Evolutionary conservation across 2,113 vertebrate genomes (phyloP), one percentile per base, ranked within the genome.

Genomic region (Podocnemis expansa): DNA sequence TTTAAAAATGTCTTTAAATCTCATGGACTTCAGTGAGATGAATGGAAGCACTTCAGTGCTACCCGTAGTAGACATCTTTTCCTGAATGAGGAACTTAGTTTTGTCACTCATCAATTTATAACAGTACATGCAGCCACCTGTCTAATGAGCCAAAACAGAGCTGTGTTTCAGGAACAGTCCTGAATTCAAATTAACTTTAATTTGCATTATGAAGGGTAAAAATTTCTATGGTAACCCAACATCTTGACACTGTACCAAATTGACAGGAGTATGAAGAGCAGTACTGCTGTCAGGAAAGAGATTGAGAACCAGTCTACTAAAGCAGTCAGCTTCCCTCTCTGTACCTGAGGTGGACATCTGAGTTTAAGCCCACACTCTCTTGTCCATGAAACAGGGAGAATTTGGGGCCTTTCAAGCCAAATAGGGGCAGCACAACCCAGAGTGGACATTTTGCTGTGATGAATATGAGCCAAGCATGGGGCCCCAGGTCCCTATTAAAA

Each of bases 111-210:
- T 70, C 56, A 47, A 85, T 75, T 92, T 84, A 89, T 80, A 4
- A 82, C 49, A 47, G 76, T 63, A 88, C 78, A 92, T 78, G 52
- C 82, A 92, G 22, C 63, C 63, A 75, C 55, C 63, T 90, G 82
- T 80, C 55, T 45, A 63, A 63, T 80, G 84, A 76, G n/a, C 78
- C 76, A 51, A 34, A 90, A 34, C 5, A 3, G 55, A 89, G 55
- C 51, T 88, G 84, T 43, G 56, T 38, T 90, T 49, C 82, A 49
- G 1, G 55, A 93, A 86, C 45, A 85, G 75, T 93, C 80, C 56
- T 93, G 89, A 96, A 93, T 94, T 86, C 82, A 56, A 84, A 86
- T 60, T 56, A 82, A 83, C 4, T 93, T 60, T 45, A 90, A 94
- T 56, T 49, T 91, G 75, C 78, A 84, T 93, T 94, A 91, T 25